Percentiles rank a stretch among this genome's conserved stretches.
Conservation (phyloP, 2,888 invertebrate species). For the Catocala fraxini region DNA sequence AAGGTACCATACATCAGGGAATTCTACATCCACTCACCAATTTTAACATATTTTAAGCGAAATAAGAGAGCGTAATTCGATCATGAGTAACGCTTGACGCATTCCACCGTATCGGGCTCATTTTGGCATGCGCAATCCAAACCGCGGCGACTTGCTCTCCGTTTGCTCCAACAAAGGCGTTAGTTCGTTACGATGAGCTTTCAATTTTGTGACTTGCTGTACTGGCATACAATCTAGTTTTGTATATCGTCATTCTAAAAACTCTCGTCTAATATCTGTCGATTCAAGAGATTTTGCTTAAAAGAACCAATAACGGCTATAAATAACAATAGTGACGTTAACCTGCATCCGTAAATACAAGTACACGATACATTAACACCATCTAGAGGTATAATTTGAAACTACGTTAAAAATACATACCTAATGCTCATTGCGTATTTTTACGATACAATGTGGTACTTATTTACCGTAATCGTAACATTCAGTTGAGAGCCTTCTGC, state of each 20-base stretch:
- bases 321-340: too few species aligned
- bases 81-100: slow-evolving; percentile 70
- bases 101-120: slow-evolving; percentile 62
- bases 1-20: slow-evolving; percentile 46
- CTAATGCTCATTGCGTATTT: too few species aligned
- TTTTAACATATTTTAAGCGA: slow-evolving; percentile 47
- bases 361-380: too few species aligned
- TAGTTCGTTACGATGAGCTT: slow-evolving; percentile 35
- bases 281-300: neutral
- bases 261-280: neutral
- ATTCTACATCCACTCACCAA: slow-evolving; percentile 72
- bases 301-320: too few species aligned
- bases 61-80: slow-evolving; percentile 60
- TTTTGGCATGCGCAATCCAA: slow-evolving; percentile 72
- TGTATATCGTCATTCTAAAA: neutral
- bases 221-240: neutral
- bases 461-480: too few species aligned
- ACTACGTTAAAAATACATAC: too few species aligned
- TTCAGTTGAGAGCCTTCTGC: too few species aligned
- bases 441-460: too few species aligned
- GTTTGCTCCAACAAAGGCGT: slow-evolving; percentile 53
- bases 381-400: too few species aligned
- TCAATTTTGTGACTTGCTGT: slow-evolving; percentile 32
- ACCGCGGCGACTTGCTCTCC: slow-evolving; percentile 43
- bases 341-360: too few species aligned